Conservation (phyloP, 2,797 vertebrate species). For the Gymnocypris eckloni region DNA sequence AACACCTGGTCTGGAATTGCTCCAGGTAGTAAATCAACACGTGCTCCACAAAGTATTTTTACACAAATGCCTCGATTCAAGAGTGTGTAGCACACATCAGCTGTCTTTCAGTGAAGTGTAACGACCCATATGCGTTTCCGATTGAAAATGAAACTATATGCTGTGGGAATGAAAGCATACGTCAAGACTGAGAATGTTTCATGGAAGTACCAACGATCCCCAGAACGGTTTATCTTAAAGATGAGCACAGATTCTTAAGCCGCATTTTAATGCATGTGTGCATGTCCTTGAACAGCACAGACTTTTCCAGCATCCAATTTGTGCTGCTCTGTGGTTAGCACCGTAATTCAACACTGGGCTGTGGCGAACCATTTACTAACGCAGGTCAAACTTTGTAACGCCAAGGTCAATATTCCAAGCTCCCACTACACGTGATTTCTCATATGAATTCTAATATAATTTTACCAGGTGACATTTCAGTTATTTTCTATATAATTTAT, state of each 20-base stretch:
- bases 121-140: neutral
- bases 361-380: neutral
- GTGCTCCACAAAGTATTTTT: constrained; percentile 14
- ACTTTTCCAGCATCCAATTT: neutral
- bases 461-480: neutral
- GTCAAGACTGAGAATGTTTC: neutral
- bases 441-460: neutral
- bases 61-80: constrained; percentile 1
- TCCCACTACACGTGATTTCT: neutral
- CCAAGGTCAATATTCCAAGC: neutral
- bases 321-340: neutral
- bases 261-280: neutral
- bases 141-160: neutral
- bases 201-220: neutral
- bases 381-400: neutral
- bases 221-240: neutral
- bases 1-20: constrained; percentile 33
- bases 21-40: constrained; percentile 7
- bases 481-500: too few species aligned
- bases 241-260: neutral
- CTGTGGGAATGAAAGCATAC: neutral
- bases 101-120: constrained; percentile 9
- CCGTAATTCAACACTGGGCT: neutral
- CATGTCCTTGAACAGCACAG: neutral
- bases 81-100: neutral